phyloP scores from a whole-genome alignment of 1,140 invertebrate genomes.

The Microvelia longipes region DNA sequence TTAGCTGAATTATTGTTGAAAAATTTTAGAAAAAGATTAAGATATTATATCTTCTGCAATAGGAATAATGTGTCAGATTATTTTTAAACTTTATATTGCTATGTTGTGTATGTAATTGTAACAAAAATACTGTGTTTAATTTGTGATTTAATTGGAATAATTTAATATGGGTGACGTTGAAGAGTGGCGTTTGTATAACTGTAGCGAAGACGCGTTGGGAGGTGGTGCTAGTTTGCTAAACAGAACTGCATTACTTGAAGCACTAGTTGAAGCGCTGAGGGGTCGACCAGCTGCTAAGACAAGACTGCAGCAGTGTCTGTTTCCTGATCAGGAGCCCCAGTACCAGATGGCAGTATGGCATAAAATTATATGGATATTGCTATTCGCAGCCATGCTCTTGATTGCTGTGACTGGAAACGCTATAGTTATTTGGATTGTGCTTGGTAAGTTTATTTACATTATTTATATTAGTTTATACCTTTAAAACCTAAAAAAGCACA shows the following conservation, averaged over 20 bases:
- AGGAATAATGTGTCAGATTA: neutral
- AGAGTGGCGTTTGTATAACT: slow-evolving; percentile 20
- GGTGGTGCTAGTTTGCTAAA: slow-evolving; percentile 29
- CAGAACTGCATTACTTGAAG: slow-evolving; percentile 26
- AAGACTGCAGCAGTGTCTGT: slow-evolving; percentile 25
- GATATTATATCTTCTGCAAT: neutral
- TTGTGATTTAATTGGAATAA: neutral
- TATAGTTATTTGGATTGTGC: slow-evolving; percentile 79
- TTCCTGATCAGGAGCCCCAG: slow-evolving; percentile 23
- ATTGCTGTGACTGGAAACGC: slow-evolving; percentile 65
- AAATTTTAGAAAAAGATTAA: neutral
- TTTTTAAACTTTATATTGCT: neutral
- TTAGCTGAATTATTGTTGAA: neutral
- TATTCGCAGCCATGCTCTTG: slow-evolving; percentile 57
- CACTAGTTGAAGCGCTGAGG: neutral
- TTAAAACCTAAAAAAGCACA: no score
- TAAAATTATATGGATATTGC: slow-evolving; percentile 47
- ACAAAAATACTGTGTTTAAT: neutral
- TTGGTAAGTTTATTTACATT: slow-evolving; percentile 44
- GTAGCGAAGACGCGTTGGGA: slow-evolving; percentile 46
- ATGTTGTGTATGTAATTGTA: neutral
- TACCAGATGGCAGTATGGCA: slow-evolving; percentile 40
- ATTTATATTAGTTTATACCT: slow-evolving; percentile 1
- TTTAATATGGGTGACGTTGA: neutral
- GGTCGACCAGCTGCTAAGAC: neutral